Conservation (phyloP, 2,888 invertebrate species). For the Stenotaenia linearis region DNA sequence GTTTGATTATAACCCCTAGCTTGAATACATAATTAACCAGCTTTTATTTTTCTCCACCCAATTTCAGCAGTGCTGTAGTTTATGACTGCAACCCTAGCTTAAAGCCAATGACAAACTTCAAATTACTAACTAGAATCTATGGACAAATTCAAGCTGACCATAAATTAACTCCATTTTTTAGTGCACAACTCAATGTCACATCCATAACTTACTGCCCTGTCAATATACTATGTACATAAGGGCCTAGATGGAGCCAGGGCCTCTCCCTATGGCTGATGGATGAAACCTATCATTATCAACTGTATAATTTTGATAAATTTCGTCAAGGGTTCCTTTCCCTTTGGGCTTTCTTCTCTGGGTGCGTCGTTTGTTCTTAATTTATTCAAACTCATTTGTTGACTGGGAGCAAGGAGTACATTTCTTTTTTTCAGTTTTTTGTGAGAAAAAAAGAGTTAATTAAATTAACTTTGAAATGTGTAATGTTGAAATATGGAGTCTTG, state of each 20-base stretch:
- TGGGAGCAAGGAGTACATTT: neutral
- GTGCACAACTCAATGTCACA: neutral
- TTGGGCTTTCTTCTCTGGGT: conserved; percentile 22
- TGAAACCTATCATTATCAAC: conserved; percentile 18
- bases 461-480: neutral
- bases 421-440: neutral
- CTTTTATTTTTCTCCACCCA: conserved; percentile 19
- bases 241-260: neutral
- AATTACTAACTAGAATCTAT: neutral
- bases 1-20: conserved; percentile 6
- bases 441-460: neutral
- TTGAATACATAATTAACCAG: conserved; percentile 19
- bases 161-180: neutral
- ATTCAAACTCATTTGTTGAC: conserved; percentile 10
- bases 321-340: conserved; percentile 8
- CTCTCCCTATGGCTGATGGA: conserved; percentile 21
- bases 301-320: conserved; percentile 20
- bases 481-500: neutral
- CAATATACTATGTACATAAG: conserved; percentile 20
- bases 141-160: no score
- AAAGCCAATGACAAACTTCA: conserved; percentile 17
- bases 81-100: conserved; percentile 6
- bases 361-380: conserved; percentile 3
- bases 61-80: conserved; percentile 1
- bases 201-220: neutral